Percentiles rank a stretch among this genome's conserved stretches.
phyloP scores from a whole-genome alignment of 2,888 invertebrate species.

The Papilio elwesi region DNA sequence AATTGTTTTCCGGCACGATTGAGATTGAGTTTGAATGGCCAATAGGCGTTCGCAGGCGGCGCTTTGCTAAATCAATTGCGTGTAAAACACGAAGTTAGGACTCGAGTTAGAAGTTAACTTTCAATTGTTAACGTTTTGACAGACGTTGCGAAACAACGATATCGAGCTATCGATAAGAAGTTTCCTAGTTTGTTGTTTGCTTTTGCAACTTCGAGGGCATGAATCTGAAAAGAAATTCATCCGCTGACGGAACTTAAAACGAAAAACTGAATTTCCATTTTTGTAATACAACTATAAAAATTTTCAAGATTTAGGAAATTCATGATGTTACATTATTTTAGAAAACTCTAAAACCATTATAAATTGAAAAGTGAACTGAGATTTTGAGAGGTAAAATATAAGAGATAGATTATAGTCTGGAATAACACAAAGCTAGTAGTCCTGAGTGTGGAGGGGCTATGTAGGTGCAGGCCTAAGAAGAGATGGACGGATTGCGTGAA shows the following conservation, averaged over 20 bases:
- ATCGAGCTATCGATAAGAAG: slow-evolving; percentile 27
- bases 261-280: background rate
- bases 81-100: slow-evolving; percentile 54
- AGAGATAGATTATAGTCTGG: too few relatives aligned
- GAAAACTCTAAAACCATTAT: too few relatives aligned
- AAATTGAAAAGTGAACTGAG: too few relatives aligned
- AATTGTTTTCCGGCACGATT: slow-evolving; percentile 79
- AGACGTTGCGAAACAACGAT: slow-evolving; percentile 49
- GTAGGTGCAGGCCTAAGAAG: too few relatives aligned
- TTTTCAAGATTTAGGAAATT: too few relatives aligned
- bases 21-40: slow-evolving; percentile 77
- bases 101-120: slow-evolving; percentile 22
- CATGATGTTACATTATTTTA: too few relatives aligned
- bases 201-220: background rate
- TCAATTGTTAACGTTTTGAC: slow-evolving; percentile 55
- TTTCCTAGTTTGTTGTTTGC: slow-evolving; percentile 22
- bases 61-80: slow-evolving; percentile 52
- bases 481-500: too few relatives aligned
- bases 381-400: too few relatives aligned
- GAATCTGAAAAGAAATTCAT: background rate
- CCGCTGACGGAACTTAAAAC: background rate
- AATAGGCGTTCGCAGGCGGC: slow-evolving; percentile 57
- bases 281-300: background rate
- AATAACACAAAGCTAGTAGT: too few relatives aligned
- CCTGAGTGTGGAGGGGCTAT: too few relatives aligned